Evolutionary conservation across 30 jellyfish, hydroid and myxozoan genomes (phyloP).

Genomic region (Chironex yamaguchii): DNA sequence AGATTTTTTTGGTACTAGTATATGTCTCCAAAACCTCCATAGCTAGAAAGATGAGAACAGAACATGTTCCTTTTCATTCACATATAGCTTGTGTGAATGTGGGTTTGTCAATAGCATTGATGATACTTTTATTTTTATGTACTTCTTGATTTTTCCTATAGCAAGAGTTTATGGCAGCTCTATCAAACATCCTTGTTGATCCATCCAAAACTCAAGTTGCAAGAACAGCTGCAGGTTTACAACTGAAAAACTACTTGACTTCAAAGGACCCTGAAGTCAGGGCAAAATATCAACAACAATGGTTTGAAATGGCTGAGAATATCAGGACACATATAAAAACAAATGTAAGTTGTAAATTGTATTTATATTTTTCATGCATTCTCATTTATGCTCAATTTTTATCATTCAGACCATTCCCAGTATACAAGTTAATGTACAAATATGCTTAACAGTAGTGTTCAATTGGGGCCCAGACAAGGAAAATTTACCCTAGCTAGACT

Average conservation of each 20-base stretch:
- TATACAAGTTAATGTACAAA: no score
- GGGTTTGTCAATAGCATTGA: not conserved
- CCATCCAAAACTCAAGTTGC: conserved; percentile 70
- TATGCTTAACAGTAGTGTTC: no score
- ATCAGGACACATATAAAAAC: conserved; percentile 73
- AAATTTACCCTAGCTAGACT: no score
- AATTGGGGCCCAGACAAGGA: no score
- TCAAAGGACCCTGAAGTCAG: conserved; percentile 76
- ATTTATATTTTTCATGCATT: not conserved
- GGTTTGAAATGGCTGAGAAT: conserved; percentile 85
- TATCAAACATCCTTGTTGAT: conserved; percentile 81
- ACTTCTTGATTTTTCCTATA: conserved; percentile 16
- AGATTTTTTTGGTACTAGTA: no score
- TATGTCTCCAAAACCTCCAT: no score
- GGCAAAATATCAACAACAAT: conserved; percentile 78
- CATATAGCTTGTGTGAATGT: no score
- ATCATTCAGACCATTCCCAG: no score
- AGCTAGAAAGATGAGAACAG: no score
- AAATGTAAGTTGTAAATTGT: conserved; percentile 42
- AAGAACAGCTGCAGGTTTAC: conserved; percentile 96
- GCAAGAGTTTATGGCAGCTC: conserved; percentile 84
- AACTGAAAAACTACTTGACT: conserved; percentile 83
- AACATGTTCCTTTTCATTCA: no score
- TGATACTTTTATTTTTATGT: not conserved
- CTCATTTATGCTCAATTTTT: not conserved